phyloP scores from a whole-genome alignment of 2,888 invertebrate species.

The Drosophila paramelanica region DNA sequence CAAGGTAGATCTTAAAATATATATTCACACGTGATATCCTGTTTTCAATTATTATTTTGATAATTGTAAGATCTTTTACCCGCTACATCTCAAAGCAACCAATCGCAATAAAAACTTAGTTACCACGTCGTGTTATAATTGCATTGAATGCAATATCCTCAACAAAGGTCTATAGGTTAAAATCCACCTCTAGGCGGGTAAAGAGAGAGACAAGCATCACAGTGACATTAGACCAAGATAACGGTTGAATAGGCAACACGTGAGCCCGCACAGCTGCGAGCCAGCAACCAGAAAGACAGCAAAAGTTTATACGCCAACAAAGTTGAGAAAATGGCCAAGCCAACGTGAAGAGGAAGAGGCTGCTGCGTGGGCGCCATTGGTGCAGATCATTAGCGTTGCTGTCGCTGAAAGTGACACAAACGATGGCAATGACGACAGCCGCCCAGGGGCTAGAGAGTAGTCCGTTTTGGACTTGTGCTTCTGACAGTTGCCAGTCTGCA shows the following conservation, averaged over 20 bases:
- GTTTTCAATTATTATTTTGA: no score
- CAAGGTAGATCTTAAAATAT: no score
- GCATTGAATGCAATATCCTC: slow-evolving; percentile 10
- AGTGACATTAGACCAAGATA: slow-evolving; percentile 25
- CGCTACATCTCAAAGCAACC: no score
- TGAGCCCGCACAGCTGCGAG: slow-evolving; percentile 28
- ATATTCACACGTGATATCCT: no score
- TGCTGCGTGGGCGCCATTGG: slow-evolving; percentile 72
- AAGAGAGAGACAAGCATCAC: background rate
- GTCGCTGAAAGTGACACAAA: slow-evolving; percentile 46
- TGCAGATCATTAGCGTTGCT: slow-evolving; percentile 72
- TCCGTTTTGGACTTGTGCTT: slow-evolving; percentile 40
- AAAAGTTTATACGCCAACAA: slow-evolving; percentile 36
- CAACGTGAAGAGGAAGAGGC: slow-evolving; percentile 11
- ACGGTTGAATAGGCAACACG: slow-evolving; percentile 26
- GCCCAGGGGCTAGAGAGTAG: slow-evolving; percentile 16
- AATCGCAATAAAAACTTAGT: slow-evolving; percentile 12
- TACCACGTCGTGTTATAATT: background rate
- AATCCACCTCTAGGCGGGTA: background rate
- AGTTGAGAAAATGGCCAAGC: slow-evolving; percentile 6
- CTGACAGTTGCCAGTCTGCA: slow-evolving; percentile 36
- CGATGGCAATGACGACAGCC: slow-evolving; percentile 48
- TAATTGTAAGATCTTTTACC: no score
- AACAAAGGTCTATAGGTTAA: background rate
- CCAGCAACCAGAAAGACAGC: slow-evolving; percentile 25